Percentiles rank a stretch among this genome's conserved stretches.
phyloP scores from a whole-genome alignment of 2,888 invertebrate species.

The Sarcophaga variegata region DNA sequence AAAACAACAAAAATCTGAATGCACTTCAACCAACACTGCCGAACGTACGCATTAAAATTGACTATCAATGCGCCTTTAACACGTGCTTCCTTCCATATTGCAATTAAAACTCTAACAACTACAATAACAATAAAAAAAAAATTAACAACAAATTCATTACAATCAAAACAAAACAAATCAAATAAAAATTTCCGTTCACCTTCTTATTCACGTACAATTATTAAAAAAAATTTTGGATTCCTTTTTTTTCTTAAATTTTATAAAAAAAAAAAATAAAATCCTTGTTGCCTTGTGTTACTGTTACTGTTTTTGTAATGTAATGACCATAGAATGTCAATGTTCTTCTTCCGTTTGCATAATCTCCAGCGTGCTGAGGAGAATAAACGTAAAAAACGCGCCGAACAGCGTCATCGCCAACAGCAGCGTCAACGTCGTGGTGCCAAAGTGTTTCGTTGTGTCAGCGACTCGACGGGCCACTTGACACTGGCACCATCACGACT shows the following conservation, averaged over 20 bases:
- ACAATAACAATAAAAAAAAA: too few species aligned
- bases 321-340: slow-evolving; percentile 91
- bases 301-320: neutral
- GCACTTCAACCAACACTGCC: neutral
- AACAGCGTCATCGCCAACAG: slow-evolving; percentile 81
- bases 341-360: slow-evolving; percentile 97
- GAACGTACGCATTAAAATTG: neutral
- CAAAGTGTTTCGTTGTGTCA: slow-evolving; percentile 83
- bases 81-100: neutral
- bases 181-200: neutral
- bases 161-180: slow-evolving; percentile 4
- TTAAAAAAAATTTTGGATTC: neutral
- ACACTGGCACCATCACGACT: slow-evolving; percentile 90
- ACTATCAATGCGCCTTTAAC: neutral
- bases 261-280: slow-evolving; percentile 9
- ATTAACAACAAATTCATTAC: too few species aligned
- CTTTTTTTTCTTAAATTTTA: neutral
- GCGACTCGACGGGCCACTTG: slow-evolving; percentile 83
- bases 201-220: slow-evolving; percentile 2
- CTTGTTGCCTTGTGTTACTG: neutral
- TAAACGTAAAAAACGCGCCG: slow-evolving; percentile 85
- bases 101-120: neutral
- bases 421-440: slow-evolving; percentile 83
- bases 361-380: slow-evolving; percentile 92
- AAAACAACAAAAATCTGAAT: neutral